Conservation (phyloP, 2,113 vertebrate genomes). For the Mus spicilegus region DNA sequence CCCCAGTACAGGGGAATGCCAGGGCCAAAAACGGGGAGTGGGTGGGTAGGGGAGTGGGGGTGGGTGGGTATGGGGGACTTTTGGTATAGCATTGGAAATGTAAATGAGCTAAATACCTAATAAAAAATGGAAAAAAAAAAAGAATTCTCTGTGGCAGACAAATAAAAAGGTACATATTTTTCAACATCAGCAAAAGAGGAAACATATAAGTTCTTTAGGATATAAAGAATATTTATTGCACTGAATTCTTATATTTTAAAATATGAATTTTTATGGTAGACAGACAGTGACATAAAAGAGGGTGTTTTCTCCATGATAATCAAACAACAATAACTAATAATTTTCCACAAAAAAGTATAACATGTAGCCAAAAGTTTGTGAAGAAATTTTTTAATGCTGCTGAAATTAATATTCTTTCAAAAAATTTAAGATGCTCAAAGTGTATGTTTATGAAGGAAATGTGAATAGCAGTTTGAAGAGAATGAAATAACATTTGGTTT, state of each 20-base stretch:
- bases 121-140: too few relatives aligned
- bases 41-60: too few relatives aligned
- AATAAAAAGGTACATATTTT: slow-evolving; percentile 12
- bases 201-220: background rate
- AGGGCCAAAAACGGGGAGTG: too few relatives aligned
- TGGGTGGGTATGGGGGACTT: too few relatives aligned
- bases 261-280: background rate
- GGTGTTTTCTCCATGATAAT: background rate
- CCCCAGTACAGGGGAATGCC: too few relatives aligned
- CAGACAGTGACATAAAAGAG: background rate
- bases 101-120: too few relatives aligned
- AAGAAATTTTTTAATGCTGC: background rate
- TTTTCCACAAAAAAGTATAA: background rate
- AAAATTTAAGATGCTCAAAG: background rate
- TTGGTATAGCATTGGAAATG: too few relatives aligned
- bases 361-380: background rate
- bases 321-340: background rate
- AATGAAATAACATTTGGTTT: background rate
- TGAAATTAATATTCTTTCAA: slow-evolving; percentile 38
- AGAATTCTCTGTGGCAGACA: background rate
- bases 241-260: background rate
- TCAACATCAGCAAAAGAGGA: background rate
- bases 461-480: slow-evolving; percentile 3
- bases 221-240: background rate
- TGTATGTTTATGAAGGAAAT: too few relatives aligned